phyloP scores from a whole-genome alignment of 2,888 invertebrate genomes.

The Drosophila recens region DNA sequence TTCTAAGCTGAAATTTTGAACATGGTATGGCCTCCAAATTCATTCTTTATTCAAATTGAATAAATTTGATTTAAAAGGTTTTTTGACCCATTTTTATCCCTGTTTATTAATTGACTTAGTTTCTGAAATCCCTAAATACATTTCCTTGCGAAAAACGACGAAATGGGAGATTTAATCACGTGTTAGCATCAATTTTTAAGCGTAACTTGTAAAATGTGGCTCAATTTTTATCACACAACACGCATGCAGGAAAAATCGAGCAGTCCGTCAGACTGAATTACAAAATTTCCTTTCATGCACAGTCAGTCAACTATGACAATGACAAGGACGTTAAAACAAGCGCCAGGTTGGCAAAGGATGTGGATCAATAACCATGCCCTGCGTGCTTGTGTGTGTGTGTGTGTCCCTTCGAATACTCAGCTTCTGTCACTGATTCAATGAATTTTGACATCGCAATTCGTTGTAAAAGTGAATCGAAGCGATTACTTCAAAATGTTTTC shows the following conservation, averaged over 20 bases:
- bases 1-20: no score
- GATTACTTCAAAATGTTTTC: constrained; percentile 35
- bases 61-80: no score
- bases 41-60: no score
- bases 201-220: constrained; percentile 12
- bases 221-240: constrained; percentile 9
- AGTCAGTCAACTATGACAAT: constrained; percentile 42
- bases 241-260: background rate
- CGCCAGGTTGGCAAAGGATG: constrained; percentile 27
- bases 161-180: background rate
- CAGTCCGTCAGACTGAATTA: constrained; percentile 35
- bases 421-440: constrained; percentile 40
- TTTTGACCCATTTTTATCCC: no score
- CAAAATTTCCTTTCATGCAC: constrained; percentile 38
- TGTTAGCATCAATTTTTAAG: constrained; percentile 12
- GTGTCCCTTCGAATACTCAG: constrained; percentile 25
- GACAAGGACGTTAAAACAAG: constrained; percentile 44
- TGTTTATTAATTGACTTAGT: background rate
- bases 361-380: constrained; percentile 26
- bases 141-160: background rate
- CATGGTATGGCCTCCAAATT: no score
- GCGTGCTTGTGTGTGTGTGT: background rate
- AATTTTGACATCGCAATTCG: constrained; percentile 38
- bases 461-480: constrained; percentile 44
- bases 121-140: background rate